Conservation (phyloP, 2,888 invertebrate species). For the Macropis europaea region DNA sequence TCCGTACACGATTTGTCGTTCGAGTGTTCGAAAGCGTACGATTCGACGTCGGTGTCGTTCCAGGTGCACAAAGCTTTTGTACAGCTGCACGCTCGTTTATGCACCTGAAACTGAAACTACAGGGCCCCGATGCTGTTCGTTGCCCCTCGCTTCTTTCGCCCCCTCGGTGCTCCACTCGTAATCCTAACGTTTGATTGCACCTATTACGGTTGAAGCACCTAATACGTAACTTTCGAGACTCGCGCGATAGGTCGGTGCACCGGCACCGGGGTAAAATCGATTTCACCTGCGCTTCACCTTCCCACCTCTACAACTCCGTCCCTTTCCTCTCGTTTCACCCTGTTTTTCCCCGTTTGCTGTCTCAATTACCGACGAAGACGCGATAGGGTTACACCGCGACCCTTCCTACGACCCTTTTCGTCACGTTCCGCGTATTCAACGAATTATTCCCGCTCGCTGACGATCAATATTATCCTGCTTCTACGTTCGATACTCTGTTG, state of each 20-base stretch:
- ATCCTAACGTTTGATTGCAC: constrained; percentile 73
- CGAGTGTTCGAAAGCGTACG: background rate
- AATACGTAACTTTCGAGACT: constrained; percentile 70
- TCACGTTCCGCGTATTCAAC: background rate
- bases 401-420: background rate
- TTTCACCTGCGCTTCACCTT: constrained; percentile 51
- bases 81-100: constrained; percentile 49
- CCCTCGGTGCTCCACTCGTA: constrained; percentile 53
- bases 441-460: too few species aligned
- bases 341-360: constrained; percentile 23
- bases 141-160: background rate
- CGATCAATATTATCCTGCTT: too few species aligned
- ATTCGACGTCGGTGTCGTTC: constrained; percentile 17
- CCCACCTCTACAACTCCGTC: constrained; percentile 3
- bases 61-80: constrained; percentile 32
- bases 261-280: constrained; percentile 61
- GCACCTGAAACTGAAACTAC: constrained; percentile 54
- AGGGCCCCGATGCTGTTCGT: constrained; percentile 30
- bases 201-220: constrained; percentile 69
- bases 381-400: background rate
- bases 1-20: background rate
- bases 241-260: constrained; percentile 58
- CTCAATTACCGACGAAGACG: constrained; percentile 40
- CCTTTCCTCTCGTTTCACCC: background rate
- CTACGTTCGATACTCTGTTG: background rate